Evolutionary conservation across 2,113 vertebrate species (phyloP).

Genomic region (human): DNA sequence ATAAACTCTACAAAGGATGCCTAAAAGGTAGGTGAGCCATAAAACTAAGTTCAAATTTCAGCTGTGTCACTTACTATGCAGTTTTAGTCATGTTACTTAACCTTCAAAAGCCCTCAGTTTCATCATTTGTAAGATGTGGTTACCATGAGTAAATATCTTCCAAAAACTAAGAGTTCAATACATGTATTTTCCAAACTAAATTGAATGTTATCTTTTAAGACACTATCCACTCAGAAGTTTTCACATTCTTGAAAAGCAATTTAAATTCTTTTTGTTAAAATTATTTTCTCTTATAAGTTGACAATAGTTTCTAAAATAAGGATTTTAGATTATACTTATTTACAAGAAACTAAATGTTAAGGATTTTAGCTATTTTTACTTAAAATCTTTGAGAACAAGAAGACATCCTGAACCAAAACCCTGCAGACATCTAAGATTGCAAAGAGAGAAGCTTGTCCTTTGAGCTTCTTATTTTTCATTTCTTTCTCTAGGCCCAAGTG

Average conservation of each 20-base stretch:
- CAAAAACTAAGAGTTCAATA: neutral
- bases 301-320: neutral
- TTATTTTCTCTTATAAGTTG: neutral
- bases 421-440: neutral
- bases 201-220: neutral
- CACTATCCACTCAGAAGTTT: neutral
- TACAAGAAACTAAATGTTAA: no score
- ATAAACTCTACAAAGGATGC: neutral
- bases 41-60: neutral
- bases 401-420: neutral
- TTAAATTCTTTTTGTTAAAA: neutral
- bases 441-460: neutral
- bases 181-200: neutral
- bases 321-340: no score
- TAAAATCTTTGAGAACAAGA: neutral
- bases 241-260: neutral
- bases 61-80: neutral
- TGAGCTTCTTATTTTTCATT: neutral
- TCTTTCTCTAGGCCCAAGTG: neutral
- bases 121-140: neutral
- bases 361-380: neutral
- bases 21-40: neutral
- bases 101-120: neutral
- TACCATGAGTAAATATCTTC: neutral
- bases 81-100: neutral